Percentiles rank a stretch among this genome's conserved stretches.
These are phyloP conservation scores for Isichthys henryi DNA, from an alignment of 2,113 vertebrate species.

Conservation along the genomic window DNA sequence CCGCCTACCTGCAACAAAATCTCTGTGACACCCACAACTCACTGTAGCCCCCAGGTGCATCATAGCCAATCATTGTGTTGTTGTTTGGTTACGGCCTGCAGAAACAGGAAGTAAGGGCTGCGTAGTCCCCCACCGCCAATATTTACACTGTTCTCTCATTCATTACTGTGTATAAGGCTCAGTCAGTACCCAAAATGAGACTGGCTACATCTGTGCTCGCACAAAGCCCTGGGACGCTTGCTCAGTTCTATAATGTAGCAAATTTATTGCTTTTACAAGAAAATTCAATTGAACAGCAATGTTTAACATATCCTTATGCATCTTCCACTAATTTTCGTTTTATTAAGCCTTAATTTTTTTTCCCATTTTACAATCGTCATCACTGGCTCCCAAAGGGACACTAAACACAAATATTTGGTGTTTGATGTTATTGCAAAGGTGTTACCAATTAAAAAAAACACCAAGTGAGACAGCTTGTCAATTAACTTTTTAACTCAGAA, in stretches of 20 bases:
- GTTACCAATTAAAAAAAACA: too few relatives aligned
- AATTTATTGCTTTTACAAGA: not conserved
- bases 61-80: conserved; percentile 4
- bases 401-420: not conserved
- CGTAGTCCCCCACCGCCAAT: not conserved
- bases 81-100: not conserved
- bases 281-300: not conserved
- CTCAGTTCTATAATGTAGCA: not conserved
- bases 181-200: not conserved
- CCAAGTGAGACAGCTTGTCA: too few relatives aligned
- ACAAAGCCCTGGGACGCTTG: not conserved
- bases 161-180: not conserved
- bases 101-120: not conserved
- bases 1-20: not conserved
- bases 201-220: too few relatives aligned
- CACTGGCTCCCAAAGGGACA: not conserved
- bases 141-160: not conserved
- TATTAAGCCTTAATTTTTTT: not conserved
- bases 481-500: too few relatives aligned
- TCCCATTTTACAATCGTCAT: not conserved
- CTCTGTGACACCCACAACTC: not conserved
- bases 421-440: too few relatives aligned
- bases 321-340: not conserved
- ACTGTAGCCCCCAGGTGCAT: not conserved
- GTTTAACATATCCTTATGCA: not conserved